phyloP scores from a whole-genome alignment of 2,888 invertebrate genomes.

The Cephus runcator region DNA sequence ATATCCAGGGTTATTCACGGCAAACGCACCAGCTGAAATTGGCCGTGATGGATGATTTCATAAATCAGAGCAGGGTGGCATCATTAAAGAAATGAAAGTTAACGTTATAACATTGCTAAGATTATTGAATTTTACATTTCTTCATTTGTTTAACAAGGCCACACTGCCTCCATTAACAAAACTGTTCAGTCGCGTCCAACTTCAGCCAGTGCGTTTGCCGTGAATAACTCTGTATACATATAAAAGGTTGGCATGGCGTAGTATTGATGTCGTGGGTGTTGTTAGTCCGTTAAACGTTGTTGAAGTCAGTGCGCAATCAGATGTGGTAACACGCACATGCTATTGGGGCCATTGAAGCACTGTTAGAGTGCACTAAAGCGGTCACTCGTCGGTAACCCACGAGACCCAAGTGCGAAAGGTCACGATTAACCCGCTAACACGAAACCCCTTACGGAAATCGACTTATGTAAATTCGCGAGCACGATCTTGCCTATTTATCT shows the following conservation, averaged over 20 bases:
- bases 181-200: too few species aligned
- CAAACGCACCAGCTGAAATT: too few species aligned
- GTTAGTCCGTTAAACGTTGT: conserved; percentile 5
- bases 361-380: background rate
- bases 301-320: conserved; percentile 14
- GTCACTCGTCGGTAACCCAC: background rate
- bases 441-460: background rate
- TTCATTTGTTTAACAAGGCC: too few species aligned
- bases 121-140: too few species aligned
- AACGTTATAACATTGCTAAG: too few species aligned
- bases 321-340: conserved; percentile 10
- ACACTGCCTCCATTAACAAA: too few species aligned
- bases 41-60: too few species aligned
- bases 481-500: background rate
- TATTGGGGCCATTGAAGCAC: background rate
- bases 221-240: too few species aligned
- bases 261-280: background rate
- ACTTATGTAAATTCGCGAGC: background rate
- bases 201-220: too few species aligned
- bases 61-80: too few species aligned
- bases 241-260: background rate
- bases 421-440: background rate
- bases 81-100: too few species aligned
- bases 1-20: too few species aligned
- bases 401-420: background rate